Percentiles rank a stretch among this genome's conserved stretches.
These are phyloP conservation scores for Fragum whitleyi DNA, from an alignment of 2,888 invertebrate species.

Conservation along the genomic window DNA sequence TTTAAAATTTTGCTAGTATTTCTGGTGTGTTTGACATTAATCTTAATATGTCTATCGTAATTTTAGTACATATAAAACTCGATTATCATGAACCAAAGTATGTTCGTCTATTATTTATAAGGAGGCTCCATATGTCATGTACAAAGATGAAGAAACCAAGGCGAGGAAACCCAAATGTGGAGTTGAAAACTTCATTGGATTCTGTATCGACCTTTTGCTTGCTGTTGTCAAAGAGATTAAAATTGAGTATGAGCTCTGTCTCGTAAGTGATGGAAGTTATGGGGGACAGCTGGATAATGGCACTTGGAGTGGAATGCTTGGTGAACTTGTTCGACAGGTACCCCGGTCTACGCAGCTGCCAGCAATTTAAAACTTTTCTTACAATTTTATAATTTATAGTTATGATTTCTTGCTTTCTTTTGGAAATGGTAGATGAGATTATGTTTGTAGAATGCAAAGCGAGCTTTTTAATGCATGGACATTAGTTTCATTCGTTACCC, in stretches of 20 bases:
- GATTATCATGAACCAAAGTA: too few relatives aligned
- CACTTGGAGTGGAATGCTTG: conserved; percentile 83
- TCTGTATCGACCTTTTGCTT: conserved; percentile 85
- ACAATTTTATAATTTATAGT: background rate
- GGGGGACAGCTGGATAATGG: conserved; percentile 86
- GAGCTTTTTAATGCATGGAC: too few relatives aligned
- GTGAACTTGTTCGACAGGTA: conserved; percentile 80
- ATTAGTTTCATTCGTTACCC: too few relatives aligned
- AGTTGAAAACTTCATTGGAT: conserved; percentile 87
- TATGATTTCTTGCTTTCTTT: background rate
- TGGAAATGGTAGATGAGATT: conserved; percentile 11
- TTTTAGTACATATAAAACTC: too few relatives aligned
- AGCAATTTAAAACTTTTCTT: background rate
- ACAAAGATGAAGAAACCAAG: conserved; percentile 53
- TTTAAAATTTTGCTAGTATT: too few relatives aligned
- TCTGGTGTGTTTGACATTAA: too few relatives aligned
- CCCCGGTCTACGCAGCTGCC: conserved; percentile 14
- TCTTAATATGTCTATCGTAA: too few relatives aligned
- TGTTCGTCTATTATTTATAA: conserved; percentile 50
- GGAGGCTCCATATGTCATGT: conserved; percentile 82
- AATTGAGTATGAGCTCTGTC: conserved; percentile 50
- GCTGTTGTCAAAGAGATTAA: conserved; percentile 73
- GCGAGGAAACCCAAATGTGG: conserved; percentile 44
- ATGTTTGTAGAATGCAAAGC: background rate
- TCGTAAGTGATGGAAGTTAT: conserved; percentile 93